A percentile compares a stretch with the other conserved stretches of the same genome.
Conservation (phyloP, 2,113 vertebrate species). For the Drymodes brunneopygia region DNA sequence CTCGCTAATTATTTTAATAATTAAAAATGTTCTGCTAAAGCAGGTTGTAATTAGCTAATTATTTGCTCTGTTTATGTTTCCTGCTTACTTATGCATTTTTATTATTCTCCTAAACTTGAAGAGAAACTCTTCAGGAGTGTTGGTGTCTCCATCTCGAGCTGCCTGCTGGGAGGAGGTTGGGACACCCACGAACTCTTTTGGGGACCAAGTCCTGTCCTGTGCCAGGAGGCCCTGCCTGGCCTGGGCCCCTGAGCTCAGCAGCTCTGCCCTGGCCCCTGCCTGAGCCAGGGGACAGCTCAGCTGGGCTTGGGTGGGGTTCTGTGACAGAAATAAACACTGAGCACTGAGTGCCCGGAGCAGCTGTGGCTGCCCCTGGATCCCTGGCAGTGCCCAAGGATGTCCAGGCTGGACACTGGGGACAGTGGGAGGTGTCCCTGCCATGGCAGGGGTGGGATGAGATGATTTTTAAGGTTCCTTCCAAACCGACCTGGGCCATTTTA, state of each 20-base stretch:
- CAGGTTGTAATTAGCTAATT: conserved; percentile 69
- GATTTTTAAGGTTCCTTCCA: not conserved
- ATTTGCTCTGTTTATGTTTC: conserved; percentile 65
- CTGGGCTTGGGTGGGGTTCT: not conserved
- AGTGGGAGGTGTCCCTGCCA: not conserved
- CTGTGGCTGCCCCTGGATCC: not conserved
- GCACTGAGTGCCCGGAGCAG: not conserved
- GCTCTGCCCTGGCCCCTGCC: not conserved
- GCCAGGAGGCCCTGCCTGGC: fast-evolving
- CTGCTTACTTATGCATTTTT: conserved; percentile 56
- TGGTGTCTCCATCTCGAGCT: not conserved
- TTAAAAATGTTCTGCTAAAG: conserved; percentile 66
- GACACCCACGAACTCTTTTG: fast-evolving
- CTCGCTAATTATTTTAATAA: conserved; percentile 73
- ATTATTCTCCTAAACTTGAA: conserved; percentile 14
- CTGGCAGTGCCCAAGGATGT: not conserved
- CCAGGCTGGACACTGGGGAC: not conserved
- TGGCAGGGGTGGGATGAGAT: fast-evolving
- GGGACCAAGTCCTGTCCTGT: not conserved
- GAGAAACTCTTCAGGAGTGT: not conserved
- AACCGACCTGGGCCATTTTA: not conserved
- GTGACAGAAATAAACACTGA: conserved; percentile 18
- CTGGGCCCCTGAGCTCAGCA: not conserved
- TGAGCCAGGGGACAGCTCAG: not conserved
- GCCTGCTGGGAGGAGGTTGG: not conserved